Percentiles rank a stretch among this genome's conserved stretches.
Evolutionary conservation across 92 coral and sea anemone genomes (phyloP).

Genomic region (Palythoa caribaeorum): DNA sequence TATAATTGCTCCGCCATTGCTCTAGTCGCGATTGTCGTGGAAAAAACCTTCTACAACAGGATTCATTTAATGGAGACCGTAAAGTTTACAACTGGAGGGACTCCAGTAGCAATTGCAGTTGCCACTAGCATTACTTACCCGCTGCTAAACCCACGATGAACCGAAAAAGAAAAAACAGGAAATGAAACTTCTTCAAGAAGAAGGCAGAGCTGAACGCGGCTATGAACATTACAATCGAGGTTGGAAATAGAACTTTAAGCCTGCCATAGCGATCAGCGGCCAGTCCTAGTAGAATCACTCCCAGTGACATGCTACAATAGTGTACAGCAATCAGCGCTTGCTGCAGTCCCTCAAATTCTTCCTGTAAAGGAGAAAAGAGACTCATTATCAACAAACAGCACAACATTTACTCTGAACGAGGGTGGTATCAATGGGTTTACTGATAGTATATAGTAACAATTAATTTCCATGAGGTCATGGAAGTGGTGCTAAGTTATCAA

Average conservation of each 20-base stretch:
- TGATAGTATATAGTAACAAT: no score
- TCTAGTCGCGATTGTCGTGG: no score
- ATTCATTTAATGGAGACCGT: no score
- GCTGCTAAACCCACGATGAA: slow-evolving; percentile 70
- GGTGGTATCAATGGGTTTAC: not conserved
- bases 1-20: no score
- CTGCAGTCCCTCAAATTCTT: slow-evolving; percentile 30
- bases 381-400: not conserved
- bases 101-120: no score
- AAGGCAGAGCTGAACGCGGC: slow-evolving; percentile 70
- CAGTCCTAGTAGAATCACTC: slow-evolving; percentile 60
- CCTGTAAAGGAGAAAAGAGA: slow-evolving; percentile 42
- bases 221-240: slow-evolving; percentile 59
- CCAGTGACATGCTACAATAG: slow-evolving; percentile 64
- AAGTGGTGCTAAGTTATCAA: not conserved
- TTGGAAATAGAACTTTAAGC: slow-evolving; percentile 59
- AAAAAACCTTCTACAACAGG: no score
- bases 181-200: slow-evolving; percentile 31
- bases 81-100: no score
- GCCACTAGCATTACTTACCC: slow-evolving; percentile 50
- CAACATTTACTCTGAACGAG: not conserved
- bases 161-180: slow-evolving; percentile 55
- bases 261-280: slow-evolving; percentile 79
- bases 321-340: slow-evolving; percentile 49
- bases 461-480: not conserved